Conservation (phyloP, 2,888 invertebrate genomes). For the Chydorus sphaericus region DNA sequence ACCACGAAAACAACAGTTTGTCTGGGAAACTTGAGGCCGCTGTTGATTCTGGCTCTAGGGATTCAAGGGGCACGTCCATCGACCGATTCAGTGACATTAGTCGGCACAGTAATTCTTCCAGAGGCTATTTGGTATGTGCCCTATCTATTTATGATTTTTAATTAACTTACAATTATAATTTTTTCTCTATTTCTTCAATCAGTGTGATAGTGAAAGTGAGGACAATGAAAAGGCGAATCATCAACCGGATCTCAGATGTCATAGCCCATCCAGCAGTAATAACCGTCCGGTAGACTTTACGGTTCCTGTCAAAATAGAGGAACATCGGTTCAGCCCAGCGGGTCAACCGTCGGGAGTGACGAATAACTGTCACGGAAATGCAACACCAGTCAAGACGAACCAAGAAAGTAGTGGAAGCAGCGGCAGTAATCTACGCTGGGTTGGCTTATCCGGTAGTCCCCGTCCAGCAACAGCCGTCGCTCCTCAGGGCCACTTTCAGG, state of each 20-base stretch:
- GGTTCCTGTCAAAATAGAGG: neutral
- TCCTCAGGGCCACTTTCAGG: constrained; percentile 9
- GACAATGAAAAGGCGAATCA: neutral
- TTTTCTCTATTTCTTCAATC: neutral
- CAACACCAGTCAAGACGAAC: too few species aligned
- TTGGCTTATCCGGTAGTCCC: constrained; percentile 11
- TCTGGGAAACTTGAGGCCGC: neutral
- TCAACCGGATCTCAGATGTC: neutral
- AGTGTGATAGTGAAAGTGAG: constrained; percentile 10
- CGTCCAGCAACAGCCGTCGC: constrained; percentile 14
- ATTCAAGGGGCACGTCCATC: constrained; percentile 18
- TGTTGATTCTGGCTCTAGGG: constrained; percentile 1
- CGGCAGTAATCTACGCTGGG: constrained; percentile 1
- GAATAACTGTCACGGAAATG: neutral
- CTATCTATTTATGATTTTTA: too few species aligned
- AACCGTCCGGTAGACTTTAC: neutral
- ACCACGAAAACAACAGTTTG: neutral
- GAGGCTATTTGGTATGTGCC: constrained; percentile 1
- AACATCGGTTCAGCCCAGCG: neutral
- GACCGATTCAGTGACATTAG: constrained; percentile 76
- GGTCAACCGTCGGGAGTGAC: neutral
- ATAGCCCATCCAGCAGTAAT: neutral
- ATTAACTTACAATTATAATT: neutral
- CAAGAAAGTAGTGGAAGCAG: neutral
- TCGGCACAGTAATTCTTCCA: constrained; percentile 21